These are phyloP conservation scores for Apis mellifera DNA, from an alignment of 1,140 invertebrate genomes.

Conservation along the genomic window DNA sequence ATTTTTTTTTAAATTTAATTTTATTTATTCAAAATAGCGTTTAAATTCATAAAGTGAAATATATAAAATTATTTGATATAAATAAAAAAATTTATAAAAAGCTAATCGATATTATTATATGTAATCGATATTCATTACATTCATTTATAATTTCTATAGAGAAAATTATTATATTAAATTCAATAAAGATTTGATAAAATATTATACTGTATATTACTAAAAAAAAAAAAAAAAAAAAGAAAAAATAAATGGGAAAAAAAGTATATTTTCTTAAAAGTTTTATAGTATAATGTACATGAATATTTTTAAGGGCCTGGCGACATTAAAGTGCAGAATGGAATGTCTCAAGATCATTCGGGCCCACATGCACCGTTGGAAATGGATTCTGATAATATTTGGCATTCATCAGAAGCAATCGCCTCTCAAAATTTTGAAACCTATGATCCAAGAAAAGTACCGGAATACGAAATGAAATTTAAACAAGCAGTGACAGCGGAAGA, in stretches of 20 bases:
- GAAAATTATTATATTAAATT: too few species aligned
- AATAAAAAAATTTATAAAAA: too few species aligned
- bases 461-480: constrained; percentile 91
- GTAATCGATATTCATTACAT: too few species aligned
- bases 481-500: constrained; percentile 93
- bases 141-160: too few species aligned
- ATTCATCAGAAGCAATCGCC: constrained; percentile 79
- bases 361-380: constrained; percentile 66
- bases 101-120: too few species aligned
- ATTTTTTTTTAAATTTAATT: not conserved
- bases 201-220: too few species aligned
- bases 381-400: constrained; percentile 82
- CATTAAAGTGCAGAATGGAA: constrained; percentile 61
- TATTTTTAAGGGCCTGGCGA: constrained; percentile 71
- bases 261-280: not conserved
- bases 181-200: too few species aligned
- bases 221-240: too few species aligned
- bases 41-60: not conserved
- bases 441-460: constrained; percentile 87
- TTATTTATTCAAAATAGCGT: not conserved
- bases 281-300: not conserved
- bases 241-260: not conserved
- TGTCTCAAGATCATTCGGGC: constrained; percentile 33
- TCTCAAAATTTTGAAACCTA: constrained; percentile 79
- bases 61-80: too few species aligned